A percentile compares a stretch with the other conserved stretches of the same genome.
Evolutionary conservation across 2,113 vertebrate species (phyloP).

Genomic region (Psephotus haematonotus): DNA sequence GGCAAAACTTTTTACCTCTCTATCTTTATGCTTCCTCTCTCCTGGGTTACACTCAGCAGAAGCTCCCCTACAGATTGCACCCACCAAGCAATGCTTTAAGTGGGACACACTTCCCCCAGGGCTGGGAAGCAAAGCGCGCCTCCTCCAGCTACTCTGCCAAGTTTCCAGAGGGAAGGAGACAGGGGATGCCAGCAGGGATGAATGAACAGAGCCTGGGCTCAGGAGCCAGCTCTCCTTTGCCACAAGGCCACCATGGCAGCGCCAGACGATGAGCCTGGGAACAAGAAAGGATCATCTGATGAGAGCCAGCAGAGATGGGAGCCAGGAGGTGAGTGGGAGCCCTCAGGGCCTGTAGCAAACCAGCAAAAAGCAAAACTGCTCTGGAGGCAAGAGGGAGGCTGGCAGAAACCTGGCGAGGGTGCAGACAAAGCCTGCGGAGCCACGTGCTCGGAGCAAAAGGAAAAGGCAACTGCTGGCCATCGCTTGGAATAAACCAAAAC

Average conservation of each 20-base stretch:
- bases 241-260: rapidly evolving
- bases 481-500: background rate
- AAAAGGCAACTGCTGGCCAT: background rate
- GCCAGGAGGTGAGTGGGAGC: background rate
- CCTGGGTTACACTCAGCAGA: background rate
- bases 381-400: background rate
- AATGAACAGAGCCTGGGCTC: background rate
- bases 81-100: rapidly evolving
- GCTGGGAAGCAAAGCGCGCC: background rate
- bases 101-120: background rate
- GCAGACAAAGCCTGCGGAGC: background rate
- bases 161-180: background rate
- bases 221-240: background rate
- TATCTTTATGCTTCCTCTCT: background rate
- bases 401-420: background rate
- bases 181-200: background rate
- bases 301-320: background rate
- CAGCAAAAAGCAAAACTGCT: background rate
- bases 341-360: background rate
- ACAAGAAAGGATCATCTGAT: background rate
- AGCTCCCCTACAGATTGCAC: background rate
- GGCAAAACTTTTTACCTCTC: background rate
- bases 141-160: background rate
- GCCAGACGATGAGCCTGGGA: background rate
- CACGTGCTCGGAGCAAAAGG: rapidly evolving